Conservation (phyloP, 2,888 invertebrate genomes). For the Acronicta psi region DNA sequence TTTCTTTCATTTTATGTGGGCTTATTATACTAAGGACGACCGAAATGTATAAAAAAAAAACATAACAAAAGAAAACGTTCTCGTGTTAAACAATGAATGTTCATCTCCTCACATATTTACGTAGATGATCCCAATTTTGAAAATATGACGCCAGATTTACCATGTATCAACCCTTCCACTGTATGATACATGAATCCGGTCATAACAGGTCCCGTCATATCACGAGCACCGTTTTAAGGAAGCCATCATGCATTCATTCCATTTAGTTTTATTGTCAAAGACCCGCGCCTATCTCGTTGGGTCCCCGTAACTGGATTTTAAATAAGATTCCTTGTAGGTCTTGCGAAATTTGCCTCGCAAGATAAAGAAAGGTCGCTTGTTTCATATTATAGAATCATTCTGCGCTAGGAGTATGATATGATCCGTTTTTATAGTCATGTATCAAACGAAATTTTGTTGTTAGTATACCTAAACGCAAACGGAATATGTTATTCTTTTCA, state of each 20-base stretch:
- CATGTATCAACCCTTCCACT: conserved; percentile 77
- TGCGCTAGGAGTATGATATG: conserved; percentile 79
- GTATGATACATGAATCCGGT: conserved; percentile 77
- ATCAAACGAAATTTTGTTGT: conserved; percentile 69
- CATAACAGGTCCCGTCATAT: conserved; percentile 81
- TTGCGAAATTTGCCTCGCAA: conserved; percentile 85
- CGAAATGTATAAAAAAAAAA: conserved; percentile 36
- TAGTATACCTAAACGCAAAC: conserved; percentile 67
- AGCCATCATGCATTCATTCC: conserved; percentile 87
- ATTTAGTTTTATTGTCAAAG: conserved; percentile 88
- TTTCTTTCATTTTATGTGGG: conserved; percentile 37
- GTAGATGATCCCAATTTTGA: conserved; percentile 69
- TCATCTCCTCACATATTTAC: conserved; percentile 60
- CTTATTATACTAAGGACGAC: conserved; percentile 30
- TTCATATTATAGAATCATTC: conserved; percentile 81
- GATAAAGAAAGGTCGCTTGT: conserved; percentile 88
- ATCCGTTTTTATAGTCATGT: conserved; percentile 78
- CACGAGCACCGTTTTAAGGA: conserved; percentile 79
- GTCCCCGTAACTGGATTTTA: conserved; percentile 87
- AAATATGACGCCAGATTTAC: conserved; percentile 67
- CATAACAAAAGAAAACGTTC: conserved; percentile 60
- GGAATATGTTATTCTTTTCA: conserved; percentile 78
- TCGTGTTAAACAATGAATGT: conserved; percentile 58
- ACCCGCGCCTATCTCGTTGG: conserved; percentile 86
- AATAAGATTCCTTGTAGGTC: conserved; percentile 85